Percentiles rank a stretch among this genome's conserved stretches.
Conservation (phyloP, 2,113 vertebrate species). For the Ranitomeya imitator region DNA sequence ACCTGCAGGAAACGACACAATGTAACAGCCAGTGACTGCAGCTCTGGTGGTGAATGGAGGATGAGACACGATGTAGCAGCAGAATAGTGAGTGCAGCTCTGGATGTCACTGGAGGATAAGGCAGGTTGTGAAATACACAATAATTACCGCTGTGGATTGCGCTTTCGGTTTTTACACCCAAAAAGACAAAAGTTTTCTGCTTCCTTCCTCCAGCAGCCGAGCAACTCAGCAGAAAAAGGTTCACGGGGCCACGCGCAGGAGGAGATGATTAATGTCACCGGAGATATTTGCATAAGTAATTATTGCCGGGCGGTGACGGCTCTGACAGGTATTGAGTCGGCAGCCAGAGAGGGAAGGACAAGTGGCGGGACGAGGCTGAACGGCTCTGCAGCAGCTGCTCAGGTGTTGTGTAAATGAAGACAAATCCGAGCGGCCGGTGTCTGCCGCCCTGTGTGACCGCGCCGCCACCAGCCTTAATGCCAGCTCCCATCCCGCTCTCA, state of each 20-base stretch:
- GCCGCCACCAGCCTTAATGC: background rate
- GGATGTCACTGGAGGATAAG: background rate
- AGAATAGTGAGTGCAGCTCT: too few species aligned
- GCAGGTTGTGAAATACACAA: background rate
- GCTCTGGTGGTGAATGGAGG: too few species aligned
- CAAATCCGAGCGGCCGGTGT: background rate
- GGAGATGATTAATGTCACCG: conserved; percentile 51
- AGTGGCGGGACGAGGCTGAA: conserved; percentile 8
- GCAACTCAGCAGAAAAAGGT: conserved; percentile 37
- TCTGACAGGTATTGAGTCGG: conserved; percentile 55
- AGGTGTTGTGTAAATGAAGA: conserved; percentile 31
- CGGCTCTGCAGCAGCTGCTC: conserved; percentile 40
- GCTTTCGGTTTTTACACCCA: background rate
- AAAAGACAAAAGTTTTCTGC: conserved; percentile 26
- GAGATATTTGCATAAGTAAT: conserved; percentile 58
- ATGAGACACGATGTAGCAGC: too few species aligned
- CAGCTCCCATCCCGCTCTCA: background rate
- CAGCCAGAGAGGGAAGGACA: conserved; percentile 47
- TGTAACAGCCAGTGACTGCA: too few species aligned
- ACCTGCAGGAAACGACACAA: too few species aligned
- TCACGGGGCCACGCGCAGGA: background rate
- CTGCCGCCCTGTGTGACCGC: conserved; percentile 6
- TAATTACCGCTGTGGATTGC: background rate
- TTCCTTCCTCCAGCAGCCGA: background rate
- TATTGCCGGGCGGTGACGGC: conserved; percentile 51